Conservation (phyloP, 1,140 invertebrate genomes). For the Solen grandis region DNA sequence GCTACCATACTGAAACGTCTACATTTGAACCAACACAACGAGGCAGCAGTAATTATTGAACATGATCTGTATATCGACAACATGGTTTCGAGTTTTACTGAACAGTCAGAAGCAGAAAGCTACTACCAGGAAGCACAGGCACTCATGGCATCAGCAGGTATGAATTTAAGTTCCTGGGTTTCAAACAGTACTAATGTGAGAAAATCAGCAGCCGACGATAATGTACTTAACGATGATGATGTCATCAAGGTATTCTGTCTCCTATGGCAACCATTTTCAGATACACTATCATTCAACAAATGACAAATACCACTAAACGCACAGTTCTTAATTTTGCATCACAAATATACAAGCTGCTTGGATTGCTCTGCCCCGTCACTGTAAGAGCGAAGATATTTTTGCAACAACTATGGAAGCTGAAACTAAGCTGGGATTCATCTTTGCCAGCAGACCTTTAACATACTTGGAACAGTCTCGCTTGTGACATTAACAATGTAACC, state of each 20-base stretch:
- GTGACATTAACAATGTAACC: background rate
- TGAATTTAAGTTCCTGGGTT: slow-evolving; percentile 45
- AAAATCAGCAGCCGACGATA: background rate
- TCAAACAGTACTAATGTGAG: slow-evolving; percentile 34
- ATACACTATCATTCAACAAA: background rate
- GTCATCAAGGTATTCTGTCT: slow-evolving; percentile 8
- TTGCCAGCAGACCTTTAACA: slow-evolving; percentile 3
- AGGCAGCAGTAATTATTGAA: background rate
- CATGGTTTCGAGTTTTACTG: slow-evolving; percentile 17
- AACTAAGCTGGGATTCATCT: slow-evolving; percentile 44
- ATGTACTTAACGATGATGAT: slow-evolving; percentile 25
- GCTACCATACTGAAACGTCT: slow-evolving; percentile 2
- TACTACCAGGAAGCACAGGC: slow-evolving; percentile 15
- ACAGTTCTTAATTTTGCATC: slow-evolving; percentile 38
- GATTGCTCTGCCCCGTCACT: slow-evolving; percentile 44
- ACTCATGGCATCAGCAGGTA: slow-evolving; percentile 27
- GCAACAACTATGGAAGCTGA: slow-evolving; percentile 48
- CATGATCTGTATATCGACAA: slow-evolving; percentile 49
- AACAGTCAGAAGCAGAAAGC: background rate
- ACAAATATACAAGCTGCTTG: slow-evolving; percentile 50
- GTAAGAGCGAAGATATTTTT: slow-evolving; percentile 51
- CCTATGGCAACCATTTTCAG: background rate
- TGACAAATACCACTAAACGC: slow-evolving; percentile 37
- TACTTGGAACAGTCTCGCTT: background rate
- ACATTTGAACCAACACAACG: background rate